Evolutionary conservation across 2,888 invertebrate species (phyloP).

Genomic region (Hipparchia sbordonii): DNA sequence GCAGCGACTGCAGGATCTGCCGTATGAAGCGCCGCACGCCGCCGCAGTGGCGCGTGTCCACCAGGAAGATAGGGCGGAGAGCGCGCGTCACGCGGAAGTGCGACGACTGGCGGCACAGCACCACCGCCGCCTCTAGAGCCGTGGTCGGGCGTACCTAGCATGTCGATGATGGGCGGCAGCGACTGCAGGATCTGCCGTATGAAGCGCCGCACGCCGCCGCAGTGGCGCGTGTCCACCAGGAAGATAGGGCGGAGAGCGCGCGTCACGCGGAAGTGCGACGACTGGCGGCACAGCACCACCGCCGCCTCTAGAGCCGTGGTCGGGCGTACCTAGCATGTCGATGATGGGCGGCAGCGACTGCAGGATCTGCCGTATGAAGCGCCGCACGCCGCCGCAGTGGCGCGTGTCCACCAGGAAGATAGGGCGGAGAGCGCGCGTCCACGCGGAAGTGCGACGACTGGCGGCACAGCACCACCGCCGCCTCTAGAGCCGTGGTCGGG

Average conservation of each 20-base stretch:
- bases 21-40: conserved; percentile 89
- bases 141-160: conserved; percentile 89
- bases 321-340: conserved; percentile 89
- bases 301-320: conserved; percentile 93
- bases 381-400: conserved; percentile 90
- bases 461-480: no score
- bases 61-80: conserved; percentile 92
- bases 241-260: conserved; percentile 94
- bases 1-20: conserved; percentile 92
- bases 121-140: conserved; percentile 91
- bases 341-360: conserved; percentile 94
- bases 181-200: conserved; percentile 92
- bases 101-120: conserved; percentile 90
- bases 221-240: conserved; percentile 92
- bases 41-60: conserved; percentile 92
- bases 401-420: conserved; percentile 94
- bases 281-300: conserved; percentile 90
- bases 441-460: conserved; percentile 84
- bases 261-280: conserved; percentile 94
- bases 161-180: conserved; percentile 93
- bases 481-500: no score
- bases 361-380: conserved; percentile 90
- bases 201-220: conserved; percentile 89
- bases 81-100: conserved; percentile 95
- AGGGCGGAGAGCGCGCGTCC: conserved; percentile 93